A percentile compares a stretch with the other conserved stretches of the same genome.
Evolutionary conservation across 2,797 vertebrate genomes (phyloP).

Genomic region (Rhinogobio ventralis): DNA sequence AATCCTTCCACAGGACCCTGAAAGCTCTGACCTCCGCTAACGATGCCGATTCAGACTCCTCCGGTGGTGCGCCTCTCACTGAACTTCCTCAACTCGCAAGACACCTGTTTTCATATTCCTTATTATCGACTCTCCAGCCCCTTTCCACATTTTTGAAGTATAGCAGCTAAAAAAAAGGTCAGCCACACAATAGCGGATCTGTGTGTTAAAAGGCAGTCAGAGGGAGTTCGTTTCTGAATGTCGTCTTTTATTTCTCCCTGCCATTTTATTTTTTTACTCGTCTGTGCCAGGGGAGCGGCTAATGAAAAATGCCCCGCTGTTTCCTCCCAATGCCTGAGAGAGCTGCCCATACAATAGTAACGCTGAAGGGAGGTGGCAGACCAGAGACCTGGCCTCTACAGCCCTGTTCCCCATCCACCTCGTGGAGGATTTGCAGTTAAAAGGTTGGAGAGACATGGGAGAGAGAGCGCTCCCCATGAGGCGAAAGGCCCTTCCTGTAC

Average conservation of each 20-base stretch:
- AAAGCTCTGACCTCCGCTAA: conserved; percentile 49
- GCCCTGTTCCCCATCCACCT: conserved; percentile 36
- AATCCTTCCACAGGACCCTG: conserved; percentile 41
- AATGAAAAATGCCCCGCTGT: conserved; percentile 51
- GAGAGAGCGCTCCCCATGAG: conserved; percentile 31
- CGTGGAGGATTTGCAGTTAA: conserved; percentile 49
- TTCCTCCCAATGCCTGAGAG: conserved; percentile 34
- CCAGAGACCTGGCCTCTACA: conserved; percentile 20
- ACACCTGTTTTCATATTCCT: conserved; percentile 46
- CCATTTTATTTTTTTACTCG: conserved; percentile 1
- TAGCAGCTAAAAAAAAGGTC: conserved; percentile 50
- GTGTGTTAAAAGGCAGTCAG: conserved; percentile 46
- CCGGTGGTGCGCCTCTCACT: conserved; percentile 14
- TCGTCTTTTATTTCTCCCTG: conserved; percentile 28
- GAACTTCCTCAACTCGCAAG: conserved; percentile 18
- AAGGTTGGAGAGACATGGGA: conserved; percentile 53
- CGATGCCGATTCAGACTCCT: conserved; percentile 42
- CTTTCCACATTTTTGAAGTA: conserved; percentile 43
- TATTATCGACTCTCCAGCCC: conserved; percentile 38
- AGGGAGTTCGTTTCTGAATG: conserved; percentile 30
- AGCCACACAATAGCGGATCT: conserved; percentile 30
- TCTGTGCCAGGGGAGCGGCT: conserved; percentile 27
- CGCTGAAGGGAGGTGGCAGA: conserved; percentile 30
- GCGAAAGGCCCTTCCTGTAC: conserved; percentile 46
- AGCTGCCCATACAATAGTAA: conserved; percentile 49